Evolutionary conservation across 2,113 vertebrate species (phyloP).

Genomic region (Saccopteryx leptura): DNA sequence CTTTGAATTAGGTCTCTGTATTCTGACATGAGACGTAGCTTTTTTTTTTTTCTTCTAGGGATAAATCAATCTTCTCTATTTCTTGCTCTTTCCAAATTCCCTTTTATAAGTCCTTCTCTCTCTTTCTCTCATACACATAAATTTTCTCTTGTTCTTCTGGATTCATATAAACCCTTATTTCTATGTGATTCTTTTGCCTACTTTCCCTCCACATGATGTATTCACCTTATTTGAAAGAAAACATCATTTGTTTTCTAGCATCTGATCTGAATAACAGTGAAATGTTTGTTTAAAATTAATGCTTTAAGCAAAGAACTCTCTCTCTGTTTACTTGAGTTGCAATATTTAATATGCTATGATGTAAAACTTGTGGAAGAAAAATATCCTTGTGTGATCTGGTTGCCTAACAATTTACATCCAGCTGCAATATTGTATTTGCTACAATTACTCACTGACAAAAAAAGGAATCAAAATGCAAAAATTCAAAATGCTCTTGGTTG

Average conservation of each 20-base stretch:
- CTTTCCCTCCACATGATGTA: constrained; percentile 61
- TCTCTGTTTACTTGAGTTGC: constrained; percentile 72
- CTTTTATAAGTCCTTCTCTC: background rate
- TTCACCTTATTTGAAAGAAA: constrained; percentile 65
- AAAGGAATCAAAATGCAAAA: constrained; percentile 76
- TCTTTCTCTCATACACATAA: background rate
- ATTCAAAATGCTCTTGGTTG: constrained; percentile 27
- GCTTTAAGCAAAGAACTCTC: constrained; percentile 64
- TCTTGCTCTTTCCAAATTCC: background rate
- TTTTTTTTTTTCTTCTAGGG: background rate
- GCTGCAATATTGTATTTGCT: constrained; percentile 73
- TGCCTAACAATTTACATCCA: constrained; percentile 77
- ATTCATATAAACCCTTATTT: constrained; percentile 32
- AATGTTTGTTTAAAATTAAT: constrained; percentile 77
- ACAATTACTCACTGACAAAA: constrained; percentile 83
- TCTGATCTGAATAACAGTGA: constrained; percentile 64
- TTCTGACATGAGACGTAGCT: background rate
- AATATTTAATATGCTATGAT: constrained; percentile 73
- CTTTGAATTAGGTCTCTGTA: constrained; percentile 25
- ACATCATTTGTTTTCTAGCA: constrained; percentile 45
- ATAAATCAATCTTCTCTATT: constrained; percentile 49
- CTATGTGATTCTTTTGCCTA: constrained; percentile 21
- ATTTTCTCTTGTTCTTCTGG: constrained; percentile 36
- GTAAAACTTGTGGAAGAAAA: constrained; percentile 80
- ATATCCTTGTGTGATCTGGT: constrained; percentile 70